These are phyloP conservation scores for Pectinophora gossypiella DNA, from an alignment of 1,140 invertebrate genomes.

Conservation along the genomic window DNA sequence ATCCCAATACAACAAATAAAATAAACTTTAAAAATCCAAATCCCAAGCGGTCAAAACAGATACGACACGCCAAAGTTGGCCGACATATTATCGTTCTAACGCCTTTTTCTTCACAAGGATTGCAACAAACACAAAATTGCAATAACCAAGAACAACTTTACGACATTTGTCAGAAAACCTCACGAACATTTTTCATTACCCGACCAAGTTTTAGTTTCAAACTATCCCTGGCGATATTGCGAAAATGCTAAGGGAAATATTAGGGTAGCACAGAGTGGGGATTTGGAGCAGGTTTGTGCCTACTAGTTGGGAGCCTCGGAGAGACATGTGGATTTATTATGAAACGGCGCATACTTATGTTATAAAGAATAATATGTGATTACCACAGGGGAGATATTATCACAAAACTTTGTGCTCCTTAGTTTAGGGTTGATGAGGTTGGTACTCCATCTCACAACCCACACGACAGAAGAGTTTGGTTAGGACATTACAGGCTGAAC, in stretches of 20 bases:
- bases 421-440: too few relatives aligned
- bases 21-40: too few relatives aligned
- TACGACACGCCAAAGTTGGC: too few relatives aligned
- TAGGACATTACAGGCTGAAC: too few relatives aligned
- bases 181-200: conserved; percentile 41
- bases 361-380: not conserved
- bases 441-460: too few relatives aligned
- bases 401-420: not conserved
- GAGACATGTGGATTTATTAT: not conserved
- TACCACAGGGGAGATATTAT: not conserved
- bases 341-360: not conserved
- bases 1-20: too few relatives aligned
- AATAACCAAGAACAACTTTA: conserved; percentile 30
- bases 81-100: too few relatives aligned
- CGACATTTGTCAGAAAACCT: conserved; percentile 30
- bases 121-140: conserved; percentile 26
- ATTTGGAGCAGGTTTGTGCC: not conserved
- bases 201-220: conserved; percentile 10
- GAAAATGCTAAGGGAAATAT: conserved; percentile 24
- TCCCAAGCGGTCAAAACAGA: too few relatives aligned
- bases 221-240: conserved; percentile 29
- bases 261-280: conserved; percentile 6
- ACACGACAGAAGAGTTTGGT: too few relatives aligned
- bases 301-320: not conserved
- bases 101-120: too few relatives aligned